Percentiles rank a stretch among this genome's conserved stretches.
Evolutionary conservation across 2,797 vertebrate species (phyloP).

Genomic region (Ceryle rudis): DNA sequence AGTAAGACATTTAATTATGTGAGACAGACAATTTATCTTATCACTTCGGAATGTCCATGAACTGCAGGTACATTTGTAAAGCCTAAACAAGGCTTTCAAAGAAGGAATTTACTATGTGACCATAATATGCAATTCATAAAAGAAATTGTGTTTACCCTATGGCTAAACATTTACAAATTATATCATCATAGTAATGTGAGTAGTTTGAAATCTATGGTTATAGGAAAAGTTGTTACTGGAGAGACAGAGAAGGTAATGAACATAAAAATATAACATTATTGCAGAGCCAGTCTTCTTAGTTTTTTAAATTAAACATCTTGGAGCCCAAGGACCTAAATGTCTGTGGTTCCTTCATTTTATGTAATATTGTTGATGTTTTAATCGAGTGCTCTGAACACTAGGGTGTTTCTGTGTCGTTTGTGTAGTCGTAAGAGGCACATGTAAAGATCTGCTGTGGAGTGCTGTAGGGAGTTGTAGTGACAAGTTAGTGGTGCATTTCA

Average conservation of each 20-base stretch:
- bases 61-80: background rate
- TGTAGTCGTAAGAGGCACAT: background rate
- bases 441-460: background rate
- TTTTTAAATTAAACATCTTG: constrained; percentile 19
- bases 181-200: background rate
- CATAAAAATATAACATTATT: background rate
- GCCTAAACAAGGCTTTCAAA: background rate
- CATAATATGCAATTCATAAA: background rate
- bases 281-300: background rate
- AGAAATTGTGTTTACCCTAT: background rate
- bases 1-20: background rate
- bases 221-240: background rate
- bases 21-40: background rate
- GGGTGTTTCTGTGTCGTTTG: background rate
- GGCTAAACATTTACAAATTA: constrained; percentile 21
- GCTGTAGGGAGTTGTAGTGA: background rate
- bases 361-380: background rate
- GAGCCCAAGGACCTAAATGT: background rate
- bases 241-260: constrained; percentile 7
- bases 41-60: background rate
- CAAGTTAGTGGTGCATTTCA: background rate
- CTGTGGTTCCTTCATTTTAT: background rate
- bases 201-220: background rate
- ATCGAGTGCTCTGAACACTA: background rate
- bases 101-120: background rate